Evolutionary conservation across 2,113 vertebrate species (phyloP).

Genomic region (Chrysochloris asiatica): DNA sequence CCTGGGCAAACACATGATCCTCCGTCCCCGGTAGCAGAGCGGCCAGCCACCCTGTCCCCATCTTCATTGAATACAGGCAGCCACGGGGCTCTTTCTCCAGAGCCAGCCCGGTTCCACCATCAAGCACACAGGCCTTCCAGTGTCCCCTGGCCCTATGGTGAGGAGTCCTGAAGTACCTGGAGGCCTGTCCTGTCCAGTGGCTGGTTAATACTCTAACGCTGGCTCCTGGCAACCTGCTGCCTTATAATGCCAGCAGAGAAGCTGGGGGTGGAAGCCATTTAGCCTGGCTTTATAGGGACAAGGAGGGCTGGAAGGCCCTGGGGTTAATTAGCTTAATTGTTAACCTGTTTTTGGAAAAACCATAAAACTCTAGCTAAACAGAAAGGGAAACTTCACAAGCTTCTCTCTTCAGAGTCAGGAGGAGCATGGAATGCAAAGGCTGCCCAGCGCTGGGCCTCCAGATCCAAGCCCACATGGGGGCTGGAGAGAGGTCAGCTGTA

Average conservation of each 20-base stretch:
- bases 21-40: background rate
- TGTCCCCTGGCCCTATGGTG: background rate
- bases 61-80: no score
- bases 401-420: background rate
- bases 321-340: conserved; percentile 82
- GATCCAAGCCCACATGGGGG: accelerated
- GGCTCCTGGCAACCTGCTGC: background rate
- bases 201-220: background rate
- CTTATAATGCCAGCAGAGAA: background rate
- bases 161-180: background rate
- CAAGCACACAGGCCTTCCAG: background rate
- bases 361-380: conserved; percentile 58
- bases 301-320: conserved; percentile 58
- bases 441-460: background rate
- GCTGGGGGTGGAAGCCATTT: conserved; percentile 66
- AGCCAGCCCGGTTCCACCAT: background rate
- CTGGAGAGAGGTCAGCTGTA: no score
- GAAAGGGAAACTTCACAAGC: conserved; percentile 67
- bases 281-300: conserved; percentile 57
- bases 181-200: background rate
- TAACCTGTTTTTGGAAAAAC: conserved; percentile 82
- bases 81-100: background rate
- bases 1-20: accelerated
- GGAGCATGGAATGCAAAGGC: background rate
- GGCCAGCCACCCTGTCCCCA: background rate